Evolutionary conservation across 2,797 vertebrate genomes (phyloP), one percentile per base, ranked within the genome.

Genomic region (Selene dorsalis): DNA sequence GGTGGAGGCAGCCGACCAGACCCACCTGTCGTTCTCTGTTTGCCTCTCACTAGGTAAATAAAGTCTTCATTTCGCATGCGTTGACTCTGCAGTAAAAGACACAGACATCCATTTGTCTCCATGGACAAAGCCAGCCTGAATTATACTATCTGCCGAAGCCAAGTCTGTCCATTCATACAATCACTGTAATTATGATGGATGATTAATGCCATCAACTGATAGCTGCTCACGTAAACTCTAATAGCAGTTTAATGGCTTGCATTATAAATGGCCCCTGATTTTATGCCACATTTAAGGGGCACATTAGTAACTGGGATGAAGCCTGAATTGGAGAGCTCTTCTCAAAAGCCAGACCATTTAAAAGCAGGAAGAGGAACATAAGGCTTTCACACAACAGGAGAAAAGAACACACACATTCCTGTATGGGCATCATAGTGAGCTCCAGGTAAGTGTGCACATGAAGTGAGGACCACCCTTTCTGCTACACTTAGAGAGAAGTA

Each of bases 21-120:
- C 69, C 82, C 87, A 88, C 88, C 91, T 92, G 91, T 61, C 74
- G 0, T n/a, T 41, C 57, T 87, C 72, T 90, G 83, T 94, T 91
- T 93, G 74, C 84, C 47, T 82, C 71, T 72, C 20, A 1, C 70
- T 80, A 5, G 76, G 90, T 87, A 92, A 92, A 93, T 80, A 93
- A 75, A 83, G 67, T 77, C 70, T 50, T 80, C 73, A 20, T 59
- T 58, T 76, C 38, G 9, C 32, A 43, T 12, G 55, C 63, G 72
- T 73, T 77, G 72, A 64, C 74, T 79, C 39, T 57, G 59, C 32
- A 64, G 65, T 47, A 56, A 67, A 82, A 60, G 22, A 30, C 62
- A 62, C 59, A 62, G 50, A 80, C 62, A 20, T 26, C 75, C 11
- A 16, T 47, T 60, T 5, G 22, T 82, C 53, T 61, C 73, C 20